Evolutionary conservation across 1,140 invertebrate species (phyloP).

Genomic region (Drosophila miranda): DNA sequence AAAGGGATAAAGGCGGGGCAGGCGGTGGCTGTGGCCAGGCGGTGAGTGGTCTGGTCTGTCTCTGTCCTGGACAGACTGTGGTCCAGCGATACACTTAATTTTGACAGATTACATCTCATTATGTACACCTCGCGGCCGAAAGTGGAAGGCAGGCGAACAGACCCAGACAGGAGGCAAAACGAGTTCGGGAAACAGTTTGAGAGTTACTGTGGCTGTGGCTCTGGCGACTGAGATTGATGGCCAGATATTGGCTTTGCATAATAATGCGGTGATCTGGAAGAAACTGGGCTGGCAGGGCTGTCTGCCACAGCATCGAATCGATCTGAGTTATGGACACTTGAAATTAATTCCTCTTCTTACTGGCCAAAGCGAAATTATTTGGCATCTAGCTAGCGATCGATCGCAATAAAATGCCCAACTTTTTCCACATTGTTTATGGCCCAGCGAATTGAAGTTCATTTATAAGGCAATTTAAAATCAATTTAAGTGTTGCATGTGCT

Average conservation of each 20-base stretch:
- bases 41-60: slow-evolving; percentile 3
- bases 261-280: slow-evolving; percentile 35
- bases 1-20: slow-evolving; percentile 12
- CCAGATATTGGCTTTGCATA: slow-evolving; percentile 69
- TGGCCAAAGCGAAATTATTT: slow-evolving; percentile 32
- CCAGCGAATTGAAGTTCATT: slow-evolving; percentile 73
- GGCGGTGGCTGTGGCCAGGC: slow-evolving; percentile 5
- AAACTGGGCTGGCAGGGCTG: too few species aligned
- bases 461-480: slow-evolving; percentile 79
- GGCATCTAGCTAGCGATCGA: slow-evolving; percentile 30
- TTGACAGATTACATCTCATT: slow-evolving; percentile 81
- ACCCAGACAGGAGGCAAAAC: slow-evolving; percentile 30
- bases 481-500: slow-evolving; percentile 78
- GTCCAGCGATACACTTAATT: slow-evolving; percentile 75
- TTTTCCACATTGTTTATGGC: slow-evolving; percentile 60
- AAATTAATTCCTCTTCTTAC: slow-evolving; percentile 60
- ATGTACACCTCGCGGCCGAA: slow-evolving; percentile 71
- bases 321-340: slow-evolving; percentile 64
- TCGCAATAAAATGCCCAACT: slow-evolving; percentile 43
- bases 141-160: slow-evolving; percentile 27
- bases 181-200: slow-evolving; percentile 51
- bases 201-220: slow-evolving; percentile 22
- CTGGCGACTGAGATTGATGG: slow-evolving; percentile 59
- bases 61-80: slow-evolving; percentile 26
- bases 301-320: slow-evolving; percentile 15